Percentiles rank a stretch among this genome's conserved stretches.
phyloP scores from a whole-genome alignment of 1,140 invertebrate species.

The Euura saliciscinereae region DNA sequence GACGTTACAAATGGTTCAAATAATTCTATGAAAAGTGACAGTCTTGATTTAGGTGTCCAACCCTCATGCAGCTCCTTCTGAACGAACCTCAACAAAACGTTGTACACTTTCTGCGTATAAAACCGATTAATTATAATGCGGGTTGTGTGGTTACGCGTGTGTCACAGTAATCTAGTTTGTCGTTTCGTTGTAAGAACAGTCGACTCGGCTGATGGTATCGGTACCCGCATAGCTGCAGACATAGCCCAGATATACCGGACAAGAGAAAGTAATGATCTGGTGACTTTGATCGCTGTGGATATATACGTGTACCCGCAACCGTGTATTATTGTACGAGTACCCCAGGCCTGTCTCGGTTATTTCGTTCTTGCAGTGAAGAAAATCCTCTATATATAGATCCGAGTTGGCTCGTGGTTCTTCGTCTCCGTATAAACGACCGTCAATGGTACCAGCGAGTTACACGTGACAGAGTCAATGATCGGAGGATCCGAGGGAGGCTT shows the following conservation, averaged over 20 bases:
- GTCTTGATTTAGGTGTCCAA: not conserved
- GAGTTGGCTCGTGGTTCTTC: too few relatives aligned
- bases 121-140: slow-evolving; percentile 7
- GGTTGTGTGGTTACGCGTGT: not conserved
- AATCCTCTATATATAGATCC: too few relatives aligned
- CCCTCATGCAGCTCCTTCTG: not conserved
- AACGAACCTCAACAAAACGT: not conserved
- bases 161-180: slow-evolving; percentile 17
- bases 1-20: too few relatives aligned
- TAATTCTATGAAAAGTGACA: not conserved
- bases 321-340: too few relatives aligned
- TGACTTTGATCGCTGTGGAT: slow-evolving; percentile 24
- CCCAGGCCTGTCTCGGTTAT: too few relatives aligned
- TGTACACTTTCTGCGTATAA: not conserved
- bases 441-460: not conserved
- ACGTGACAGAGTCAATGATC: slow-evolving; percentile 7
- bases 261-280: slow-evolving; percentile 33
- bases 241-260: slow-evolving; percentile 25
- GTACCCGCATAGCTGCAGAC: slow-evolving; percentile 25
- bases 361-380: too few relatives aligned
- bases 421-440: not conserved
- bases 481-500: not conserved
- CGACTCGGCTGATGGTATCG: slow-evolving; percentile 15
- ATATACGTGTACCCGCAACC: not conserved
- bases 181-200: slow-evolving; percentile 14